Evolutionary conservation across 2,888 invertebrate genomes (phyloP).

Genomic region (Leptopilina myrica): DNA sequence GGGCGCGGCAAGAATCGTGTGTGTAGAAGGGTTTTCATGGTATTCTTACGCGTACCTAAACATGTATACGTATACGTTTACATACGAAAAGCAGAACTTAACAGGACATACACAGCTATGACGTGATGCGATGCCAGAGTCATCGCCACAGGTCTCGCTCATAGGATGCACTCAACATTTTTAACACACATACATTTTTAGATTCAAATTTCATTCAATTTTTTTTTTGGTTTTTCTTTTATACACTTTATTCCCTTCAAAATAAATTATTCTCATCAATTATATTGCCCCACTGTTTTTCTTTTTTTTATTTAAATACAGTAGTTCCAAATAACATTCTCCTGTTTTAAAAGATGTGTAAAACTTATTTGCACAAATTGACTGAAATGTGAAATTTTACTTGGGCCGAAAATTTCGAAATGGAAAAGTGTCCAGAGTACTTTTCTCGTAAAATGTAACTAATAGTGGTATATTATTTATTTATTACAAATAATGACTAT

Average conservation of each 20-base stretch:
- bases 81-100: conserved; percentile 24
- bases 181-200: too few relatives aligned
- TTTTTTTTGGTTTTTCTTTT: background rate
- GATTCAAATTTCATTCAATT: too few relatives aligned
- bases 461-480: too few relatives aligned
- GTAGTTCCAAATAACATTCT: too few relatives aligned
- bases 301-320: background rate
- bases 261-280: background rate
- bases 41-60: conserved; percentile 46
- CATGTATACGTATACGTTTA: conserved; percentile 23
- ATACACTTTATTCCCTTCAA: background rate
- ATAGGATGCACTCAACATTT: conserved; percentile 19
- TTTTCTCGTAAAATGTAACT: too few relatives aligned
- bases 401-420: too few relatives aligned
- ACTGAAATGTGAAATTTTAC: too few relatives aligned
- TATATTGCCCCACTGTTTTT: background rate
- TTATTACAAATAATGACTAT: too few relatives aligned
- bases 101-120: conserved; percentile 16
- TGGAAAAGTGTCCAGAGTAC: too few relatives aligned
- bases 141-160: background rate
- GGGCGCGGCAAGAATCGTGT: conserved; percentile 74
- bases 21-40: conserved; percentile 58
- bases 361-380: too few relatives aligned
- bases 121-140: conserved; percentile 7
- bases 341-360: too few relatives aligned